Conservation (phyloP, 2,888 invertebrate species). For the Chymomyza fuscimana region DNA sequence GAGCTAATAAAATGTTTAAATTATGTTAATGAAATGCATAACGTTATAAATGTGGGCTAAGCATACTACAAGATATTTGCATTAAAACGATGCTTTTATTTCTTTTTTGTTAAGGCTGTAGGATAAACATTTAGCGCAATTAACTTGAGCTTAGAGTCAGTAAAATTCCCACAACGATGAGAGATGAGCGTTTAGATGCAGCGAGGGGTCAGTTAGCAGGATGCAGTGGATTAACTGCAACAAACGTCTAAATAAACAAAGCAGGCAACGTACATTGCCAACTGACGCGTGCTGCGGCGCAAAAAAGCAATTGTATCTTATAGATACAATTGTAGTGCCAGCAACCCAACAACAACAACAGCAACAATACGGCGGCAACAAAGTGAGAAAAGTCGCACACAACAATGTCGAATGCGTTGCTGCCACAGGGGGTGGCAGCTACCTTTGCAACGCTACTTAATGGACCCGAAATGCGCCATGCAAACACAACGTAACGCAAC, state of each 20-base stretch:
- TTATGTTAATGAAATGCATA: constrained; percentile 46
- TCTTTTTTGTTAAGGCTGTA: constrained; percentile 29
- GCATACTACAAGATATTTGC: constrained; percentile 50
- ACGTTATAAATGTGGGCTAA: background rate
- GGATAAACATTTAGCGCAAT: constrained; percentile 56
- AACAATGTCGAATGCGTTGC: constrained; percentile 56
- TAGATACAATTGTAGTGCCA: constrained; percentile 41
- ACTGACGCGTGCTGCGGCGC: constrained; percentile 56
- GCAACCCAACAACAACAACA: background rate
- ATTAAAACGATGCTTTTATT: constrained; percentile 35
- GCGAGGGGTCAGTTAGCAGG: background rate
- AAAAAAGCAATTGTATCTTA: constrained; percentile 47
- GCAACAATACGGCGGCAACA: constrained; percentile 7
- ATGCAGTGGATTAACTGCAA: constrained; percentile 53
- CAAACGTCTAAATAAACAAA: constrained; percentile 61
- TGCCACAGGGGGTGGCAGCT: constrained; percentile 14
- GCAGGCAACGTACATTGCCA: constrained; percentile 23
- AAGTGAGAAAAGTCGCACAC: constrained; percentile 75
- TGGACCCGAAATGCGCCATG: constrained; percentile 73
- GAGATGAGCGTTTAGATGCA: constrained; percentile 21
- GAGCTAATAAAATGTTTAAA: constrained; percentile 43
- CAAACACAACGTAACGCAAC: constrained; percentile 53
- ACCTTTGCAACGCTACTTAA: constrained; percentile 59
- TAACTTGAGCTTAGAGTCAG: constrained; percentile 38
- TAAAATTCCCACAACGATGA: constrained; percentile 58